Base-by-base conservation (phyloP, 2,888 invertebrate species). In the Diadegma fenestrale region DNA sequence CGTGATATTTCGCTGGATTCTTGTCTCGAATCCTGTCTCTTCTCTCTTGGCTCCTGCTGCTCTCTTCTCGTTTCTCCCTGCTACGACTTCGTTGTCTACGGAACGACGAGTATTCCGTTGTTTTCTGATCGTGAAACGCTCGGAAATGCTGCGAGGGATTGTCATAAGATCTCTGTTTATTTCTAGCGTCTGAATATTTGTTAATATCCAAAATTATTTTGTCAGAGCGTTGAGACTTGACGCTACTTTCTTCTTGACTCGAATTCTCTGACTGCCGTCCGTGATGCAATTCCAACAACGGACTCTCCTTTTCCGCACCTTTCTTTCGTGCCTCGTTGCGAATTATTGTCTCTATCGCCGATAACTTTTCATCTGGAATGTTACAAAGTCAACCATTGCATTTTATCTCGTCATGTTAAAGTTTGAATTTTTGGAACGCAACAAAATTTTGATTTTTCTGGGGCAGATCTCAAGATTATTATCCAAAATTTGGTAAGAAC, bases 321-420 rank as follows among this genome's bases (percentile, higher is more conserved):
- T 92, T 93, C 80, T 88, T 91, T 81, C 90, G 91, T 54, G 91
- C 91, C 84, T 92, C 93, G 84, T 94, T 93, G 10, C 92, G 88
- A 14, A 93, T 92, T 82, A 94, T 93, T 89, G 93, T 93, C 86
- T 94, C 94, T 19, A 94, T 93, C 6, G 94, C 94, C n/a, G 91
- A 87, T 85, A 94, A 88, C 82, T 93, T 93, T 82, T 92, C 93
- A 45, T 93, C 92, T 88, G 78, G 41, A 80, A 85, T 6, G 12
- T 41, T 5, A 54, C 22, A 17, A 22, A 26, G 26, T 0, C 7
- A 26, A 14, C 14, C 12, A 1, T 26, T 26, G 33, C 33, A 33
- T 33, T 33, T 30, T 63, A 7, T 63, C 33, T 19, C n/a, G n/a
- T 4, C 0, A 26, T 26, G 14, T 61, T 22, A 6, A 51, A 51